These are phyloP conservation scores for Hyperoplus lanceolatus DNA, from an alignment of 2,797 vertebrate genomes.

Conservation along the genomic window DNA sequence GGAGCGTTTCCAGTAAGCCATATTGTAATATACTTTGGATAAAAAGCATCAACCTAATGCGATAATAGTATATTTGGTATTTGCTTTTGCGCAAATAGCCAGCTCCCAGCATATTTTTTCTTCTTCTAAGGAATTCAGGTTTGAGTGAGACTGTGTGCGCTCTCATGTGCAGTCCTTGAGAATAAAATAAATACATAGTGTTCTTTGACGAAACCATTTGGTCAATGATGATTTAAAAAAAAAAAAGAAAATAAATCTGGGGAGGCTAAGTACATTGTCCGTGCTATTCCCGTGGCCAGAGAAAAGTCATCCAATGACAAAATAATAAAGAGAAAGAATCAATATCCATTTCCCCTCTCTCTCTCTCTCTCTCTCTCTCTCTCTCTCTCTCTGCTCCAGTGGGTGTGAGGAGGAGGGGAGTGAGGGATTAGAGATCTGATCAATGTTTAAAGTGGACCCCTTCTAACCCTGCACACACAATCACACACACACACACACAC, in stretches of 20 bases:
- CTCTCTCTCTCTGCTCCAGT: slow-evolving; percentile 70
- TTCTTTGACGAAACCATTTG: slow-evolving; percentile 31
- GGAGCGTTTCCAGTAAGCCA: not conserved
- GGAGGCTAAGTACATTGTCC: slow-evolving; percentile 64
- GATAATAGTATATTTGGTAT: slow-evolving; percentile 23
- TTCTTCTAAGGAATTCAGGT: slow-evolving; percentile 5
- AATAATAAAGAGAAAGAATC: slow-evolving; percentile 83
- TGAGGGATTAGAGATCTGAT: slow-evolving; percentile 73
- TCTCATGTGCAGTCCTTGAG: not conserved
- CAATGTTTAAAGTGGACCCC: slow-evolving; percentile 73
- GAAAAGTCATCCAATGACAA: slow-evolving; percentile 82
- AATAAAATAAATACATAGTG: slow-evolving; percentile 20
- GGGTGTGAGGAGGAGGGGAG: slow-evolving; percentile 52
- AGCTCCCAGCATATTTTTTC: not conserved
- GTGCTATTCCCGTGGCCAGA: slow-evolving; percentile 61
- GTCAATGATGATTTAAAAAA: slow-evolving; percentile 34
- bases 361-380: too few species aligned
- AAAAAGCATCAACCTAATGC: slow-evolving; percentile 35
- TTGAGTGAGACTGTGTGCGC: not conserved
- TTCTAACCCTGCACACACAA: slow-evolving; percentile 50
- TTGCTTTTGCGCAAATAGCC: slow-evolving; percentile 36
- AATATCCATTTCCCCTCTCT: slow-evolving; percentile 80
- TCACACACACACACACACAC: slow-evolving; percentile 25
- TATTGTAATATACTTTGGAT: slow-evolving; percentile 15
- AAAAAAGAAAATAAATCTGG: slow-evolving; percentile 18